These are phyloP conservation scores for Rotaria macrura DNA, from an alignment of 2,888 invertebrate species.

Conservation along the genomic window DNA sequence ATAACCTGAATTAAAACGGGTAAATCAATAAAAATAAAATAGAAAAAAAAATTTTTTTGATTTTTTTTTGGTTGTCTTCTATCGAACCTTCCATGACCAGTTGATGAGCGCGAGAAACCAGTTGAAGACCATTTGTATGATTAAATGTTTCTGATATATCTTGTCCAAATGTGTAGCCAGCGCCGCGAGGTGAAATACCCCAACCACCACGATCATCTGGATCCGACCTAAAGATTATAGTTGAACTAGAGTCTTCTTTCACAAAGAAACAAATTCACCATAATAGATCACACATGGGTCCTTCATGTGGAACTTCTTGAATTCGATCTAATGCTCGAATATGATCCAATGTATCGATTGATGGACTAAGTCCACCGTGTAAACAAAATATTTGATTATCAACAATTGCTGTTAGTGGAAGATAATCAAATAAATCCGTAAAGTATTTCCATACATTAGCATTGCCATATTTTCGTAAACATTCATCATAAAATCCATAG, in stretches of 20 bases:
- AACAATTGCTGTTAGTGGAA: constrained; percentile 93
- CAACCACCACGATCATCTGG: constrained; percentile 99
- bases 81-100: constrained; percentile 87
- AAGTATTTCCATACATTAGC: constrained; percentile 99
- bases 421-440: constrained; percentile 96
- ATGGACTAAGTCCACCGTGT: constrained; percentile 94
- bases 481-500: constrained; percentile 97
- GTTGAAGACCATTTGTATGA: constrained; percentile 94
- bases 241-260: not conserved
- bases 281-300: constrained; percentile 97
- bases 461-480: constrained; percentile 96
- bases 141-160: constrained; percentile 99
- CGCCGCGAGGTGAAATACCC: constrained; percentile 98
- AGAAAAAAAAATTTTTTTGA: too few species aligned
- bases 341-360: constrained; percentile 96
- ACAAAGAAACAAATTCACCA: constrained; percentile 60
- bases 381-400: constrained; percentile 97
- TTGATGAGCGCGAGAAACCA: constrained; percentile 97
- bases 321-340: constrained; percentile 93
- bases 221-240: constrained; percentile 59
- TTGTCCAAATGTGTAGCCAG: constrained; percentile 98
- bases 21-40: not conserved
- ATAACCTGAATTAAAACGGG: constrained; percentile 52
- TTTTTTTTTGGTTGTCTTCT: too few species aligned
- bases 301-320: constrained; percentile 57